Evolutionary conservation across 2,113 vertebrate genomes (phyloP).

Genomic region (Tachysurus vachellii): DNA sequence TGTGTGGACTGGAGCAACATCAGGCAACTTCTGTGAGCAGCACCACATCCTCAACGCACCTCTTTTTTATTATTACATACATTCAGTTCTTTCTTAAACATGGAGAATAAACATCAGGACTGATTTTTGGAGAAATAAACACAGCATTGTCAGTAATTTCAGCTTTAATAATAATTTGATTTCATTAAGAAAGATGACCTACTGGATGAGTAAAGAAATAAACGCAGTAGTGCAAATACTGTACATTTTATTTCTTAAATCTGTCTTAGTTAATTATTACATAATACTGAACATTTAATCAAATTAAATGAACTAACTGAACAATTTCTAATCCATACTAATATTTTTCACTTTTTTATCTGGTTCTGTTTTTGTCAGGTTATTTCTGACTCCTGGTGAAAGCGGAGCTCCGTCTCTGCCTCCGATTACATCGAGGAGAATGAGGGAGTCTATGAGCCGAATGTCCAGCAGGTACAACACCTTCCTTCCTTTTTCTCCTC

Average conservation of each 20-base stretch:
- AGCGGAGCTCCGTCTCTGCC: constrained; percentile 82
- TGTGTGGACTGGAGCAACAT: constrained; percentile 99
- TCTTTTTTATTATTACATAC: neutral
- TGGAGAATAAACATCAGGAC: neutral
- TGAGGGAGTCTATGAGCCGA: constrained; percentile 90
- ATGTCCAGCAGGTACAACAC: constrained; percentile 82
- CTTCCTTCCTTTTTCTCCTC: neutral
- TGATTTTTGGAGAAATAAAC: neutral
- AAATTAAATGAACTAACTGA: neutral
- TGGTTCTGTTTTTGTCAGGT: constrained; percentile 65
- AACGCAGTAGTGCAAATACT: neutral
- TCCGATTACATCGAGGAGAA: constrained; percentile 83
- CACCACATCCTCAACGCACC: neutral
- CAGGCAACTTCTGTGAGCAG: constrained; percentile 91
- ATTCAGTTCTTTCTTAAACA: neutral
- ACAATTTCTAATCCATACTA: neutral
- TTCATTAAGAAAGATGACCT: neutral
- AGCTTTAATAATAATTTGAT: neutral
- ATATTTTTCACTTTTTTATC: neutral
- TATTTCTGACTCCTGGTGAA: constrained; percentile 88
- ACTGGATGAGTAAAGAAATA: neutral
- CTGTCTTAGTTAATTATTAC: neutral
- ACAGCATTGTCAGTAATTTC: neutral
- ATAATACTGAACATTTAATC: neutral
- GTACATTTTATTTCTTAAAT: neutral